phyloP scores from a whole-genome alignment of 2,888 invertebrate species.

The Hoplodrina blanda region DNA sequence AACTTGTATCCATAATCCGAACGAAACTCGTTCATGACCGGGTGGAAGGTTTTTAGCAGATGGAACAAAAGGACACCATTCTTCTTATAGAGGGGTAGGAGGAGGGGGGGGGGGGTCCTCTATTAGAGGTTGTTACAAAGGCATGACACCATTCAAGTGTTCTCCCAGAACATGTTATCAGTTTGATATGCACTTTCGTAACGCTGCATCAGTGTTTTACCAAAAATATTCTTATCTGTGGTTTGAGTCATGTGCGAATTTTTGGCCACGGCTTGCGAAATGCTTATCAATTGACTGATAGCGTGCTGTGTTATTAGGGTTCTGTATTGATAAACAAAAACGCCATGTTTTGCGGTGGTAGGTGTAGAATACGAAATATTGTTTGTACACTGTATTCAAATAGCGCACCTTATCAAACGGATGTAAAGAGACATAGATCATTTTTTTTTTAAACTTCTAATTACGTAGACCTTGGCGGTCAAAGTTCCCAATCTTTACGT shows the following conservation, averaged over 20 bases:
- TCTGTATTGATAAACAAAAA: constrained; percentile 14
- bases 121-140: constrained; percentile 3
- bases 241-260: constrained; percentile 57
- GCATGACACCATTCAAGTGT: constrained; percentile 18
- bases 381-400: no score
- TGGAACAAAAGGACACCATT: background rate
- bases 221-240: constrained; percentile 37
- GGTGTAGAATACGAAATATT: no score
- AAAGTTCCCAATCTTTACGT: no score
- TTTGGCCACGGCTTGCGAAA: constrained; percentile 52
- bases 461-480: no score
- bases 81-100: background rate
- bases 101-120: background rate
- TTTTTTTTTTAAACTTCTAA: no score
- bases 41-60: no score
- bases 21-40: no score
- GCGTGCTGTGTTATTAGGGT: constrained; percentile 24
- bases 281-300: constrained; percentile 60
- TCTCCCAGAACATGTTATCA: constrained; percentile 39
- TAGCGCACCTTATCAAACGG: no score
- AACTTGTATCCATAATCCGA: no score
- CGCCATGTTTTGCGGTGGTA: background rate
- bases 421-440: no score
- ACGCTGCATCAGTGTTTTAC: constrained; percentile 46
- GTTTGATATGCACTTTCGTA: constrained; percentile 51